Evolutionary conservation across 2,113 vertebrate genomes (phyloP).

Genomic region (Motacilla alba): DNA sequence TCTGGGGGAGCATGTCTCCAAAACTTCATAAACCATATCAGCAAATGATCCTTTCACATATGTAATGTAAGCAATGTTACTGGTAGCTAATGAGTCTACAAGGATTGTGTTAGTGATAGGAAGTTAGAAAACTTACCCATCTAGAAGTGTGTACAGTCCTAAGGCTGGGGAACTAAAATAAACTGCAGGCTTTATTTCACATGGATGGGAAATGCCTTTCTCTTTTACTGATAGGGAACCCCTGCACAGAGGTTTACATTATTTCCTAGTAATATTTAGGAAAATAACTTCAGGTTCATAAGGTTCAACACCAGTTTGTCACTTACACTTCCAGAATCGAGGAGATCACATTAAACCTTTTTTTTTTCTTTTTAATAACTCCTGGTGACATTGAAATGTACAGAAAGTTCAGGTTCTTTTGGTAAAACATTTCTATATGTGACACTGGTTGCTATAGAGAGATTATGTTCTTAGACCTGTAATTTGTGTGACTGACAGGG

Average conservation of each 20-base stretch:
- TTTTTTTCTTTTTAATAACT: neutral
- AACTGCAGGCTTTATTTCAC: neutral
- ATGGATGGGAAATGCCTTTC: neutral
- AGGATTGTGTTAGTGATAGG: neutral
- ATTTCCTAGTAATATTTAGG: neutral
- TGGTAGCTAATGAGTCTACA: neutral
- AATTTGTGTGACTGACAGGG: neutral
- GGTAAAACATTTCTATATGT: neutral
- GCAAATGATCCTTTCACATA: neutral
- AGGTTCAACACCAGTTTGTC: neutral
- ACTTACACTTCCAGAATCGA: neutral
- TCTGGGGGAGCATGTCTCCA: neutral
- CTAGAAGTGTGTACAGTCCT: neutral
- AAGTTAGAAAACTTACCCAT: neutral
- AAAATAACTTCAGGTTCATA: neutral
- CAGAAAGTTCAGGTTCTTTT: neutral
- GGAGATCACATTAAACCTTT: neutral
- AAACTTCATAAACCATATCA: neutral
- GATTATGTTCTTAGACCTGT: neutral
- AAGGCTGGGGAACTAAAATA: neutral
- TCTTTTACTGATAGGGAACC: neutral
- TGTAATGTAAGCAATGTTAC: neutral
- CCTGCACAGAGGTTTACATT: neutral
- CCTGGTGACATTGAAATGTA: neutral
- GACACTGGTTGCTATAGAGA: neutral